These are phyloP conservation scores for Corythornis madagascariensis DNA, from an alignment of 2,113 vertebrate species.

Conservation along the genomic window DNA sequence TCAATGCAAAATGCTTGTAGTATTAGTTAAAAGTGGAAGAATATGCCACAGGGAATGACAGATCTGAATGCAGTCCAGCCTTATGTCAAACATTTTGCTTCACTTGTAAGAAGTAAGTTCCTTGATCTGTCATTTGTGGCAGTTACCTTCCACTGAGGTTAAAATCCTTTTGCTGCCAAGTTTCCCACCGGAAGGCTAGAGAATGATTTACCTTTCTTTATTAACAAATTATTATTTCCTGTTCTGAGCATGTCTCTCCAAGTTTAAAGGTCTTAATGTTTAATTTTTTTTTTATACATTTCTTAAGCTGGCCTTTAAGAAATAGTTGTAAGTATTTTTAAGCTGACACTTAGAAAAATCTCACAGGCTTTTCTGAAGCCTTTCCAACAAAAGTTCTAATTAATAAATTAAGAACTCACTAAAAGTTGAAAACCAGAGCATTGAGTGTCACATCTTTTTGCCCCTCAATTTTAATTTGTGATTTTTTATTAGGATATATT, in stretches of 20 bases:
- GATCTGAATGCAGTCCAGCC: constrained; percentile 55
- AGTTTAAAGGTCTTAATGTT: constrained; percentile 66
- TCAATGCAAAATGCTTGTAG: constrained; percentile 1
- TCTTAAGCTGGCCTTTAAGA: constrained; percentile 62
- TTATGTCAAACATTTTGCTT: constrained; percentile 73
- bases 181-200: constrained; percentile 78
- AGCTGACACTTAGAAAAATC: constrained; percentile 44
- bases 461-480: background rate
- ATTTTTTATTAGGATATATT: background rate
- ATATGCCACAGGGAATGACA: constrained; percentile 58
- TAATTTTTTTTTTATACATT: constrained; percentile 63
- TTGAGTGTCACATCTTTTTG: constrained; percentile 5
- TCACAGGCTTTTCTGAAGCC: constrained; percentile 48
- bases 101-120: constrained; percentile 64
- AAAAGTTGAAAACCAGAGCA: constrained; percentile 28
- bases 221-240: constrained; percentile 80
- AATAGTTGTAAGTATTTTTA: constrained; percentile 43
- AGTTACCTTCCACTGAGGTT: constrained; percentile 72
- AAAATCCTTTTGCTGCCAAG: constrained; percentile 74
- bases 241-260: constrained; percentile 63
- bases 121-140: constrained; percentile 74
- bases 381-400: constrained; percentile 61
- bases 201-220: constrained; percentile 82
- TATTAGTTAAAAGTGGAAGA: constrained; percentile 51
- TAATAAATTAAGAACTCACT: constrained; percentile 67